A percentile compares a stretch with the other conserved stretches of the same genome.
Conservation (phyloP, 2,113 vertebrate genomes). For the Canis aureus region DNA sequence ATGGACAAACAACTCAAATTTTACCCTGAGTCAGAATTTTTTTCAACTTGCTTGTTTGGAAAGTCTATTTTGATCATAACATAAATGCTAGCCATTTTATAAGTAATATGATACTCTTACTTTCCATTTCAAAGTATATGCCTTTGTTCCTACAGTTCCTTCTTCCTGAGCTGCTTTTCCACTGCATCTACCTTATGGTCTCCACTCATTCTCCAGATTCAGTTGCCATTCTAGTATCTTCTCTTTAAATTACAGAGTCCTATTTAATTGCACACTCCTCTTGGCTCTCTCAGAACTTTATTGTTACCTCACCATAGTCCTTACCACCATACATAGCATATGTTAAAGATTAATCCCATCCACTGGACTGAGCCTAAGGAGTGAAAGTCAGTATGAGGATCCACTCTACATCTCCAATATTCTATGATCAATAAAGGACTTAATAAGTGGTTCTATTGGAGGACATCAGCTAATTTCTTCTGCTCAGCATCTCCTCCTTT, state of each 20-base stretch:
- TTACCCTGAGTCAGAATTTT: conserved; percentile 63
- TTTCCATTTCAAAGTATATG: neutral
- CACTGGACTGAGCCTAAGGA: neutral
- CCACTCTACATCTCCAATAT: neutral
- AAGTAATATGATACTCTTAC: neutral
- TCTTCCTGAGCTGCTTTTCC: neutral
- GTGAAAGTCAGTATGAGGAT: neutral
- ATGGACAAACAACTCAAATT: conserved; percentile 73
- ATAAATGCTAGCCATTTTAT: neutral
- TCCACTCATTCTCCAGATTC: neutral
- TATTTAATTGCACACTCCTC: neutral
- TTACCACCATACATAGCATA: neutral
- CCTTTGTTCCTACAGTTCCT: neutral
- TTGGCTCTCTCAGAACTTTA: neutral
- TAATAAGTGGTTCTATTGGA: neutral
- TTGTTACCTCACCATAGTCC: neutral
- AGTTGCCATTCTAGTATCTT: neutral
- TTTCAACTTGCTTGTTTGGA: conserved; percentile 60
- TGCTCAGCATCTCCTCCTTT: neutral
- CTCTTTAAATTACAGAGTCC: neutral
- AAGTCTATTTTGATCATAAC: conserved; percentile 69
- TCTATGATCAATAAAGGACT: neutral
- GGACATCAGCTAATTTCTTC: neutral
- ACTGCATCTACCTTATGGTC: neutral
- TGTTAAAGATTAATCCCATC: neutral